Evolutionary conservation across 1,140 invertebrate species (phyloP).

Genomic region (Colletes gigas): DNA sequence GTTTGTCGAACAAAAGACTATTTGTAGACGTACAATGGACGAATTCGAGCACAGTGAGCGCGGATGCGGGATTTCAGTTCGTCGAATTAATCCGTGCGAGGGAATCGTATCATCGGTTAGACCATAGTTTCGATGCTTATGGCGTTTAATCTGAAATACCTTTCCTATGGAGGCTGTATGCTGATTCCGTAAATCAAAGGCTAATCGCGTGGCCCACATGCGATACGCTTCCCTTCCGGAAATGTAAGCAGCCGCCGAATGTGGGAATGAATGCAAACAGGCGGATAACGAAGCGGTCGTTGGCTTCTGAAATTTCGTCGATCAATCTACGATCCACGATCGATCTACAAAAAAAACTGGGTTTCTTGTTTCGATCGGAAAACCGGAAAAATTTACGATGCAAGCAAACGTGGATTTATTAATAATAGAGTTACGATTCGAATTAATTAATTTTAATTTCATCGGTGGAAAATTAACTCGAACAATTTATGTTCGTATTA

Average conservation of each 20-base stretch:
- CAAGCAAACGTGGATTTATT: no score
- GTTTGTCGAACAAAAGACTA: no score
- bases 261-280: neutral
- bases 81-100: constrained; percentile 10
- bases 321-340: no score
- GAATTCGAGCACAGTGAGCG: neutral
- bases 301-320: no score
- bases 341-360: neutral
- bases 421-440: no score
- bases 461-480: no score
- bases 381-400: no score
- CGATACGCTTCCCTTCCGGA: constrained; percentile 20
- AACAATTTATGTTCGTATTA: no score
- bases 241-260: constrained; percentile 22
- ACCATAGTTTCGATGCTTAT: constrained; percentile 44
- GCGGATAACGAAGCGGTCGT: neutral
- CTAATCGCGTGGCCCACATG: constrained; percentile 51
- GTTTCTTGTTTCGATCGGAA: no score
- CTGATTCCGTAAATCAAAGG: constrained; percentile 55
- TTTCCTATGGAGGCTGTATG: constrained; percentile 13
- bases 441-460: no score
- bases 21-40: neutral
- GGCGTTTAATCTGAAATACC: constrained; percentile 47
- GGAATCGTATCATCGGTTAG: constrained; percentile 19
- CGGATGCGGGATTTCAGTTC: constrained; percentile 2